Evolutionary conservation across 2,888 invertebrate genomes (phyloP), one percentile per base, ranked within the genome.

Genomic region (Eilema depressum): DNA sequence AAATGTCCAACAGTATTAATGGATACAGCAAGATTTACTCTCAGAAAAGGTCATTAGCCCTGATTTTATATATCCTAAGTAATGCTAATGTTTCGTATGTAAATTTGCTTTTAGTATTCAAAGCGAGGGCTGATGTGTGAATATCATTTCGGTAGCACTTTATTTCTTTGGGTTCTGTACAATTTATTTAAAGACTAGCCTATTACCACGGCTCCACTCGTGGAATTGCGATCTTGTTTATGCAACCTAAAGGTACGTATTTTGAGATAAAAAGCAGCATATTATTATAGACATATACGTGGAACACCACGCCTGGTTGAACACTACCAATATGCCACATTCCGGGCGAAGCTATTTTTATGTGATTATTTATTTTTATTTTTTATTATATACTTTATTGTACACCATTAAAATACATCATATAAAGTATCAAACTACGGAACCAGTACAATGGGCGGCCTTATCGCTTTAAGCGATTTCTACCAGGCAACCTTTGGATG

Each of bases 11-110:
- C 25, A 47, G 61, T 70, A 37, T 78, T 85, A 84, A 84, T 85
- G 85, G 84, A 83, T 69, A 68, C 68, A 67, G 63, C 74, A 82
- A 85, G 81, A 85, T 85, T 84, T 81, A 85, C 85, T 75, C 75
- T 73, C 69, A 57, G 74, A 66, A 63, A 77, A 79, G 75, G 77
- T 83, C 81, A 81, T 82, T 83, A 77, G 77, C 73, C 33, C 66
- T 80, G 80, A 85, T 84, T 85, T 84, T 5, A 59, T 85, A 83
- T 80, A 77, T 80, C 61, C 67, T 70, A 76, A 79, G 74, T 81
- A 79, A 66, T 73, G 74, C 66, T 68, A 71, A 69, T 74, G 62
- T 74, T 81, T 76, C 75, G 75, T 83, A 77, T 81, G 82, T 76
- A 75, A 81, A 79, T 79, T 63, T 66, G 63, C 23, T 75, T 80